phyloP scores from a whole-genome alignment of 2,113 vertebrate species.

The Hippocampus comes region DNA sequence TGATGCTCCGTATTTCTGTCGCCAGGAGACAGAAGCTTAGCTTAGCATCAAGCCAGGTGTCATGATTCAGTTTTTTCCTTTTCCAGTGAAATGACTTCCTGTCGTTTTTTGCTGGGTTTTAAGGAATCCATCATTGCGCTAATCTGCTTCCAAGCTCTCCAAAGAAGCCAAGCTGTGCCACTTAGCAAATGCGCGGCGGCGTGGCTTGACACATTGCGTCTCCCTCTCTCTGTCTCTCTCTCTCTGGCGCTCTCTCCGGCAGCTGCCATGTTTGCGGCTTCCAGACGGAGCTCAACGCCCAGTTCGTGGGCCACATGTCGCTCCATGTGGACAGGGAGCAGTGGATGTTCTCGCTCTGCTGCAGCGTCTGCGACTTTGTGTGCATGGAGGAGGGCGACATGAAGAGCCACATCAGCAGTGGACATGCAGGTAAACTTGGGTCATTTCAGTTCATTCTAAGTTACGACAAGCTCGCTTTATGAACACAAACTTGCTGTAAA shows the following conservation, averaged over 20 bases:
- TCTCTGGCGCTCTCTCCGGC: constrained; percentile 32
- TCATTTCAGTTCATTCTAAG: too few species aligned
- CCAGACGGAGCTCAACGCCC: constrained; percentile 96
- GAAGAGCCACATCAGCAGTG: constrained; percentile 85
- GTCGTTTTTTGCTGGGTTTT: not conserved
- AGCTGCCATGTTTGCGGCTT: constrained; percentile 98
- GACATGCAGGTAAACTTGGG: constrained; percentile 80
- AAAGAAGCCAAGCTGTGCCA: constrained; percentile 15
- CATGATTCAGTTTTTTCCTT: not conserved
- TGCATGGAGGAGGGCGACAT: constrained; percentile 96
- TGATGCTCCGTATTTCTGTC: not conserved
- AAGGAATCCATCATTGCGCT: not conserved
- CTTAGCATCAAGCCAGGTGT: not conserved
- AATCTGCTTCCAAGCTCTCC: constrained; percentile 3
- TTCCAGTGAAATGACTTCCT: not conserved
- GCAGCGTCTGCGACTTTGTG: constrained; percentile 89
- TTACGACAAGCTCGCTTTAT: too few species aligned
- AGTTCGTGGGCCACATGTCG: constrained; percentile 99
- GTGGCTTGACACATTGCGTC: constrained; percentile 37
- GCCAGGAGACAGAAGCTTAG: not conserved
- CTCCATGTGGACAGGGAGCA: constrained; percentile 98
- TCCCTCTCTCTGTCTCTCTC: constrained; percentile 26
- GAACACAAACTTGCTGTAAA: too few species aligned
- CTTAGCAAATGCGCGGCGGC: constrained; percentile 36
- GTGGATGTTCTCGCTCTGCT: constrained; percentile 99